phyloP scores from a whole-genome alignment of 2,888 invertebrate species.

The Punctoribates punctum region DNA sequence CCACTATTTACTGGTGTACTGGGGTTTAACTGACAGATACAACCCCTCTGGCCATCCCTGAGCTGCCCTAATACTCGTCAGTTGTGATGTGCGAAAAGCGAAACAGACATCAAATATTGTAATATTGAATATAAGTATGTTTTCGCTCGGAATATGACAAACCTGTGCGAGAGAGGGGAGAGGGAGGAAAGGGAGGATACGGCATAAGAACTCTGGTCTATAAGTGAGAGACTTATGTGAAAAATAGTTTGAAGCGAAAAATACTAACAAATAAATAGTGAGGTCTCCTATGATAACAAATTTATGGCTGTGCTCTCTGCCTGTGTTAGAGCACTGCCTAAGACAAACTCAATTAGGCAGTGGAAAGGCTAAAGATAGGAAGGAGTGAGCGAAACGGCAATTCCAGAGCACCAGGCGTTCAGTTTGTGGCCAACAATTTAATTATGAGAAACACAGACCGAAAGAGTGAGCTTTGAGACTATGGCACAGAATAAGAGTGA shows the following conservation, averaged over 20 bases:
- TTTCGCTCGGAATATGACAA: too few species aligned
- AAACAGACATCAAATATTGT: too few species aligned
- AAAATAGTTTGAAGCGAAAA: constrained; percentile 8
- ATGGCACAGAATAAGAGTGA: too few species aligned
- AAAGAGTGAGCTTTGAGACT: background rate
- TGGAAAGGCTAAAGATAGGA: background rate
- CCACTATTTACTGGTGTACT: too few species aligned
- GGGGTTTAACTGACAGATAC: too few species aligned
- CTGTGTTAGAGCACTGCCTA: background rate
- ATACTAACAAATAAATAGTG: background rate
- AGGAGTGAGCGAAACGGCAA: background rate
- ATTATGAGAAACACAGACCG: background rate
- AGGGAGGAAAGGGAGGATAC: too few species aligned
- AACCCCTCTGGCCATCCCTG: too few species aligned
- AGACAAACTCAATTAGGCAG: constrained; percentile 13
- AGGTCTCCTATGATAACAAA: constrained; percentile 12
- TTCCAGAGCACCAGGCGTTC: background rate
- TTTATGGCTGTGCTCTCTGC: constrained; percentile 8
- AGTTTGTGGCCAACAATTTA: constrained; percentile 6
- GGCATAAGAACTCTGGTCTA: background rate
- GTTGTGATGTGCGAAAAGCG: too few species aligned
- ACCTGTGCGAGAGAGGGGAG: too few species aligned
- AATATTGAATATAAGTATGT: too few species aligned
- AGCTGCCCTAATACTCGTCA: too few species aligned
- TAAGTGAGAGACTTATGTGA: background rate